Percentiles rank a stretch among this genome's conserved stretches.
These are phyloP conservation scores for Sebastes steindachneri DNA, from an alignment of 2,797 vertebrate genomes.

Conservation along the genomic window DNA sequence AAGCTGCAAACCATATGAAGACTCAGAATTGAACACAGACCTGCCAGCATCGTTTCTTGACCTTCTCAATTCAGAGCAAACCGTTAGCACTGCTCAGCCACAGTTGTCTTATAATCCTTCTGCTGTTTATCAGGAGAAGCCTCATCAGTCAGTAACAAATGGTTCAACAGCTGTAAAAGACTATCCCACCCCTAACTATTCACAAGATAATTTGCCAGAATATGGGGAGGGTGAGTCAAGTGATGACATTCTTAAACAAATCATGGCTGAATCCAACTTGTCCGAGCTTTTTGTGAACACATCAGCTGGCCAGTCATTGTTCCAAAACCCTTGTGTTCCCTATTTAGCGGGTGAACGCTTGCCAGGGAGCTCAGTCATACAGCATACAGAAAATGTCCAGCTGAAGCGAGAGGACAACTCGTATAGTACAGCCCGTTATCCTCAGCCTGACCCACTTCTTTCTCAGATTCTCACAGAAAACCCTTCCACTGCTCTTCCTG, in stretches of 20 bases:
- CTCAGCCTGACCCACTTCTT: slow-evolving; percentile 80
- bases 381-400: slow-evolving; percentile 79
- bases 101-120: slow-evolving; percentile 82
- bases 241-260: slow-evolving; percentile 88
- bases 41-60: slow-evolving; percentile 90
- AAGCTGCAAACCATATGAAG: slow-evolving; percentile 90
- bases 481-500: slow-evolving; percentile 76
- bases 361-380: slow-evolving; percentile 80
- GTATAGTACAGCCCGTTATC: slow-evolving; percentile 69
- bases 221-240: slow-evolving; percentile 79
- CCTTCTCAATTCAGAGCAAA: slow-evolving; percentile 91
- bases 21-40: slow-evolving; percentile 87
- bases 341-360: slow-evolving; percentile 57
- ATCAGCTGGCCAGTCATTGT: slow-evolving; percentile 74
- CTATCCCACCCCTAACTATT: slow-evolving; percentile 82
- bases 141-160: slow-evolving; percentile 81
- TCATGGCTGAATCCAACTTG: slow-evolving; percentile 86
- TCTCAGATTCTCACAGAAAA: slow-evolving; percentile 81
- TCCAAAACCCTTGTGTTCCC: slow-evolving; percentile 62
- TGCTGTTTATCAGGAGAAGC: slow-evolving; percentile 82
- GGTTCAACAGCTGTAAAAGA: slow-evolving; percentile 77
- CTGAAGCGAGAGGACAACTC: slow-evolving; percentile 67
- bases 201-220: slow-evolving; percentile 74
- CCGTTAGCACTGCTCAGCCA: slow-evolving; percentile 76
- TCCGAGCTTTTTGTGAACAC: slow-evolving; percentile 82